Percentiles rank a stretch among this genome's conserved stretches.
phyloP scores from a whole-genome alignment of 2,113 vertebrate species.

The Herpailurus yagouaroundi region DNA sequence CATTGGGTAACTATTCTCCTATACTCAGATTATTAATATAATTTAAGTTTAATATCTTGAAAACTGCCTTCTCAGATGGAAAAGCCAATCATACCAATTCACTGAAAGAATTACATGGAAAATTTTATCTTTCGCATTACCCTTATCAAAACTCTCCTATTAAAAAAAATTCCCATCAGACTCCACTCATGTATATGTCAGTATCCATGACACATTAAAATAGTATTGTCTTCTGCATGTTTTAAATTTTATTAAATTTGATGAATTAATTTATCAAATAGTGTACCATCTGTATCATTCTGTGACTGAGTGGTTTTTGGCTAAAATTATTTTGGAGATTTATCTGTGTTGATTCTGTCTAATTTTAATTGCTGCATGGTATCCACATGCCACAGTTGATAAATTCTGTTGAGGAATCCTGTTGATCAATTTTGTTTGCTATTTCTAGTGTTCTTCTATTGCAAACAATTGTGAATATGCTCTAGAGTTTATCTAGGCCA shows the following conservation, averaged over 20 bases:
- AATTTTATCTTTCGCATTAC: neutral
- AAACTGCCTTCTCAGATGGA: neutral
- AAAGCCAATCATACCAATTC: neutral
- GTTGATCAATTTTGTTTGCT: neutral
- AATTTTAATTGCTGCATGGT: slow-evolving; percentile 9
- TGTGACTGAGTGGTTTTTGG: slow-evolving; percentile 20
- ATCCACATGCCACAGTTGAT: neutral
- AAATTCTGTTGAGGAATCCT: neutral
- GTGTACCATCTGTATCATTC: neutral
- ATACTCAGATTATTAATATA: neutral
- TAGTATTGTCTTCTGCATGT: neutral
- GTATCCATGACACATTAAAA: neutral
- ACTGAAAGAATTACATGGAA: neutral
- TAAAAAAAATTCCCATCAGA: neutral
- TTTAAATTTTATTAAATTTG: neutral
- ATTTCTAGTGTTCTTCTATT: neutral
- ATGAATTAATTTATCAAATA: neutral
- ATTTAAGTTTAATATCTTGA: slow-evolving; percentile 43
- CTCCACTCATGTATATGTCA: neutral
- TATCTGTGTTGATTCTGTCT: neutral
- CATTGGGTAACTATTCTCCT: neutral
- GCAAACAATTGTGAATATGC: neutral
- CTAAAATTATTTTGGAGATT: neutral
- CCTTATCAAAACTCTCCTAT: neutral
- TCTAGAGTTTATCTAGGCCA: neutral